Evolutionary conservation across 2,113 vertebrate genomes (phyloP).

Genomic region (Upupa epops): DNA sequence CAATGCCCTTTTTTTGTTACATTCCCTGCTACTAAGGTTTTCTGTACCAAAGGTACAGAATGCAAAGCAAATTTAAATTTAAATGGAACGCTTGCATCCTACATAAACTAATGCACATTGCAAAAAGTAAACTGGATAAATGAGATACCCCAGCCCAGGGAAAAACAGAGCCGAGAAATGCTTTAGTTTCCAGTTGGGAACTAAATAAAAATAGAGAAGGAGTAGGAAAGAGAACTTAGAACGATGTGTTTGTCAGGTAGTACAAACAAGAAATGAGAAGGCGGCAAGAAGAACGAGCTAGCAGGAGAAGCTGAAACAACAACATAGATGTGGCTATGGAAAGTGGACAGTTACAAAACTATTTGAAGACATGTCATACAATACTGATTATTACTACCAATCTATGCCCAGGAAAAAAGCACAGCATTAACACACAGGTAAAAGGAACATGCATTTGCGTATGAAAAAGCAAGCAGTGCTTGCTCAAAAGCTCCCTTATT

Average conservation of each 20-base stretch:
- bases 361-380: background rate
- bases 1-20: background rate
- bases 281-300: background rate
- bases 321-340: background rate
- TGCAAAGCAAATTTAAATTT: background rate
- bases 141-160: background rate
- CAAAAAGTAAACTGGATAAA: background rate
- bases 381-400: background rate
- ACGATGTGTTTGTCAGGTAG: background rate
- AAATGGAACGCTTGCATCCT: background rate
- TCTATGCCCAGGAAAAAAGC: background rate
- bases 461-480: background rate
- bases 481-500: background rate
- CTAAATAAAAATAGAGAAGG: background rate
- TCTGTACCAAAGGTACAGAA: background rate
- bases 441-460: background rate
- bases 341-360: background rate
- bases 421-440: background rate
- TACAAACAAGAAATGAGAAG: background rate
- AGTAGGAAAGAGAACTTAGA: background rate
- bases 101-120: background rate
- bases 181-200: background rate
- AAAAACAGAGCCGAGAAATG: background rate
- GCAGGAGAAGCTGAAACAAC: background rate
- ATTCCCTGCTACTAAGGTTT: background rate